Base-by-base conservation (phyloP, 2,797 vertebrate genomes). In the Hozukius guyotensis region DNA sequence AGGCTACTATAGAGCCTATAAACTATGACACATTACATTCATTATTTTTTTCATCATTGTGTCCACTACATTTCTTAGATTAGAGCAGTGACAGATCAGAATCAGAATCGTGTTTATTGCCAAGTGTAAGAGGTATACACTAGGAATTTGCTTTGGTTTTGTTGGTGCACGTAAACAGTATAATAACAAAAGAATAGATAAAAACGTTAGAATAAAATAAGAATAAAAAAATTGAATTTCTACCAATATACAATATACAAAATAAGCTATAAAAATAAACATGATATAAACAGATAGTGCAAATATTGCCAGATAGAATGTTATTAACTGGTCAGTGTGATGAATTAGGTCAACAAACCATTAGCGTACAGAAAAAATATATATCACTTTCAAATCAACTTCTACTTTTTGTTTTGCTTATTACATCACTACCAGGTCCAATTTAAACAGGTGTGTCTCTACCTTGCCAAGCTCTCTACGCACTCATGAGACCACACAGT, bases 301-400 rank as follows among this genome's bases (percentile, higher is more conserved):
- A 42, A 42, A 42, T 42, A 16, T 42, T 42, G 38, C 38, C 38
- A 42, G 38, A 70, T 55, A 22, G 59, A 72, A 73, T 13, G n/a
- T n/a, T 16, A 20, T 22, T 46, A 70, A 52, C 18, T 8, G 55
- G 24, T 55, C 34, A 60, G 2, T 61, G 24, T 46, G 53, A 81
- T 70, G 32, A 88, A 87, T 80, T 67, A 61, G 89, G 84, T 91
- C 87, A 91, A 42, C 67, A 67, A 70, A 75, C 22, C 34, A 24
- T 27, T 69, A 38, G 6, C 8, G 24, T 2, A 46, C n/a, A 77
- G 16, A 31, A 3, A 34, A 53, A 31, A 22, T 20, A 31, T 38
- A 2, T 3, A 25, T 46, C 13, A n/a, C 20, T 64, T 72, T 36
- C 4, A 34, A 56, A 67, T 62, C 22, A 16, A 20, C 22, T 24